Evolutionary conservation across 2,888 invertebrate genomes (phyloP).

Genomic region (Tricholauxania praeusta): DNA sequence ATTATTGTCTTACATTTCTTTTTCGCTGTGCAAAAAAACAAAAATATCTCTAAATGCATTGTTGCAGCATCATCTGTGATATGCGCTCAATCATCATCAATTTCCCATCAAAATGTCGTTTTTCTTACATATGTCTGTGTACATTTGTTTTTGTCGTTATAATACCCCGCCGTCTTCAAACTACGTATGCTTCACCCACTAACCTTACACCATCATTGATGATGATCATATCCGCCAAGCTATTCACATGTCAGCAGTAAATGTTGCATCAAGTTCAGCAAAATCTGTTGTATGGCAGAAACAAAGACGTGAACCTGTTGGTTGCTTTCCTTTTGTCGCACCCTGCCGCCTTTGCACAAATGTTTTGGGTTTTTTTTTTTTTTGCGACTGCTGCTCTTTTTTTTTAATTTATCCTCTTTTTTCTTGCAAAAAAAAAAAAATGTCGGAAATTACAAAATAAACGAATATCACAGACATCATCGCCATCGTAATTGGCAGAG

Average conservation of each 20-base stretch:
- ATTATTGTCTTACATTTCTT: not conserved
- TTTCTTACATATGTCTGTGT: conserved; percentile 33
- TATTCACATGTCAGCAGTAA: not conserved
- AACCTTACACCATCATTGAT: not conserved
- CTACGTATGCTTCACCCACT: not conserved
- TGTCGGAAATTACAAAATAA: conserved; percentile 15
- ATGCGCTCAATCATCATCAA: conserved; percentile 65
- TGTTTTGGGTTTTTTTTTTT: not conserved
- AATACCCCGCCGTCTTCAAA: conserved; percentile 2
- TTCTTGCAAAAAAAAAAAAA: not conserved
- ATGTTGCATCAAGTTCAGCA: not conserved
- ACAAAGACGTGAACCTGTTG: not conserved
- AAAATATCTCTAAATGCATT: conserved; percentile 1
- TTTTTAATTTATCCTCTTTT: not conserved
- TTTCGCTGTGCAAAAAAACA: not conserved
- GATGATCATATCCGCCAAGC: not conserved
- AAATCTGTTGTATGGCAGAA: not conserved
- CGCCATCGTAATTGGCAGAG: not conserved
- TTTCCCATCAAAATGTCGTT: conserved; percentile 66
- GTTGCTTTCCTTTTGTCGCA: not conserved
- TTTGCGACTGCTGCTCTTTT: not conserved
- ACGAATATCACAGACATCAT: conserved; percentile 16
- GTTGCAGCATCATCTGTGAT: conserved; percentile 23
- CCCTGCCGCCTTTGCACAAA: no score
- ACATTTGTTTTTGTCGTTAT: conserved; percentile 1